Evolutionary conservation across 37 sponge, comb jelly and placozoan species (phyloP), one percentile per base, ranked within the genome.

Genomic region (Petrosia ficiformis): DNA sequence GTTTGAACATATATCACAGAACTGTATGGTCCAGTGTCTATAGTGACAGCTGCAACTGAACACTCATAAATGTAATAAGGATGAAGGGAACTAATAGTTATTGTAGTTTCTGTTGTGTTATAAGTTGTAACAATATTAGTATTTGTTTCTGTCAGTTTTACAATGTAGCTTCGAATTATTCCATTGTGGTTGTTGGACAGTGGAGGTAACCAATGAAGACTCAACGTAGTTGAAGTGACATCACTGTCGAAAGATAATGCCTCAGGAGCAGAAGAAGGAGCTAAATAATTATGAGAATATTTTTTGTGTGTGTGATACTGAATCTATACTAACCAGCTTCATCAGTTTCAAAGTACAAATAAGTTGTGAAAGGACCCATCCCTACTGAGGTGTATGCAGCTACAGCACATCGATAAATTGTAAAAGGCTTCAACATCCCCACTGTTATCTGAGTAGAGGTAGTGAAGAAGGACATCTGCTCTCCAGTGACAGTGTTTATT

Each of bases 381-480:
- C 86, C 86, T 33, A 74, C 63, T 0, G 22, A 37, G 19, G 86
- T 86, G 19, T 66, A 58, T 48, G 86, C 86, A 58, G 80, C 75
- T 22, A 86, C 40, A 33, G 29, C 11, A 42, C 56, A 59, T 30
- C 73, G 40, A 40, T 86, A 86, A 22, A n/a, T 61, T 39, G 72
- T 78, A 75, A 57, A 74, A 0, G 86, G 80, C 58, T 79, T 52
- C 38, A 86, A 75, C 36, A 64, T 30, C 4, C 28, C 39, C 30
- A 84, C 52, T 0, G 43, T 44, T 3, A 82, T 37, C 10, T 73
- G 54, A 44, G 25, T 22, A 19, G 14, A 56, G 1, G 69, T 42
- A 39, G 29, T 70, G 4, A 3, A 42, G 3, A 11, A 42, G 24
- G 24, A 43, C 11, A 52, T 35, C 36, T 22, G 26, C 14, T 36